Percentiles rank a stretch among this genome's conserved stretches.
Evolutionary conservation across 2,888 invertebrate species (phyloP).

Genomic region (Thereva nobilitata): DNA sequence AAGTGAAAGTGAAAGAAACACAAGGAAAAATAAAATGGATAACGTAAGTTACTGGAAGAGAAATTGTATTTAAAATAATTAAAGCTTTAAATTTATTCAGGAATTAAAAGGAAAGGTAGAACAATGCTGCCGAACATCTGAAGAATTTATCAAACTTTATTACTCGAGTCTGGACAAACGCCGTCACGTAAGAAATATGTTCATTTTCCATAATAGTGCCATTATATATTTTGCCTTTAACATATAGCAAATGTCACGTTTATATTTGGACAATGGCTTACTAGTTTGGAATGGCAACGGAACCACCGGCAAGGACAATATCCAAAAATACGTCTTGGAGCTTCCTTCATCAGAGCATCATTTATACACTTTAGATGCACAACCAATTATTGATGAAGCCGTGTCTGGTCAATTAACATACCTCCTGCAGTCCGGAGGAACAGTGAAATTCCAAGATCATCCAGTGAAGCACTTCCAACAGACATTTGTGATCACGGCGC

Average conservation of each 20-base stretch:
- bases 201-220: not conserved
- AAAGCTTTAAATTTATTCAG: slow-evolving; percentile 53
- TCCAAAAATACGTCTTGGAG: slow-evolving; percentile 83
- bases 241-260: slow-evolving; percentile 70
- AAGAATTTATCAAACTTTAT: slow-evolving; percentile 86
- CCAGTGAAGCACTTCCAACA: slow-evolving; percentile 75
- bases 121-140: slow-evolving; percentile 81
- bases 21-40: slow-evolving; percentile 18
- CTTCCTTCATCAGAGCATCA: slow-evolving; percentile 80
- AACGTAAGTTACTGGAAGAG: slow-evolving; percentile 9
- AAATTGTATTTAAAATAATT: not conserved
- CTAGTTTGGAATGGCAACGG: slow-evolving; percentile 94
- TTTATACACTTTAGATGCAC: slow-evolving; percentile 81
- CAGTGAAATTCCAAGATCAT: slow-evolving; percentile 71
- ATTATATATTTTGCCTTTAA: slow-evolving; percentile 5
- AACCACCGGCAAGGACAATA: slow-evolving; percentile 75
- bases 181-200: slow-evolving; percentile 67
- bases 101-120: slow-evolving; percentile 70
- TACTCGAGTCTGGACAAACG: slow-evolving; percentile 88
- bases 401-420: slow-evolving; percentile 79
- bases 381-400: slow-evolving; percentile 78
- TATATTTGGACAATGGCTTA: slow-evolving; percentile 83
- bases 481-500: slow-evolving; percentile 84
- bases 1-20: too few relatives aligned
- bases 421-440: slow-evolving; percentile 81